Evolutionary conservation across 2,797 vertebrate genomes (phyloP), one percentile per base, ranked within the genome.

Genomic region (Crocodylus rhombifer): DNA sequence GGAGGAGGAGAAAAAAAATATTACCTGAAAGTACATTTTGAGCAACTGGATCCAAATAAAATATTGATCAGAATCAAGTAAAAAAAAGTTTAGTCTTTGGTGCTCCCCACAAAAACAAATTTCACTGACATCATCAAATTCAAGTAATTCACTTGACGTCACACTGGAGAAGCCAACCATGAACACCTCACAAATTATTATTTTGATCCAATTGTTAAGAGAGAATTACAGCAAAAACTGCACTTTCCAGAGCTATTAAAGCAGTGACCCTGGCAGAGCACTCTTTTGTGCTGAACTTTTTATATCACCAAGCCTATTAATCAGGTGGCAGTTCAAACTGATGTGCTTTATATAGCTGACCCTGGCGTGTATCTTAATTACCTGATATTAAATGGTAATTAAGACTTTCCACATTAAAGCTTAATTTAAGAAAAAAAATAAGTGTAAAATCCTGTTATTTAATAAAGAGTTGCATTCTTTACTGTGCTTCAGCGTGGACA

Each of bases 301-400:
- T 91, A 86, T 97, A 96, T 94, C 96, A 97, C 95, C 85, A 97
- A 96, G 94, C 95, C 94, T 96, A 97, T 98, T 98, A 98, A 97
- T 98, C 97, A 98, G 97, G 95, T 96, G 88, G 94, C 89, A 96
- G 97, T 96, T 94, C 80, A 97, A 96, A 97, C 96, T 80, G 91
- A 95, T 94, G 93, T 16, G 76, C 94, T 93, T 95, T 96, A 96
- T 88, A 95, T 94, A 97, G 95, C 90, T 95, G 96, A 96, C 94
- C 94, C 91, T 79, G 84, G 97, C 93, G 89, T 95, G 91, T 93
- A 88, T 86, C 97, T 96, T 97, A 97, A 98, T 98, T 98, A 98
- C 97, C 96, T 94, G 94, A 87, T 95, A 98, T 98, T 98, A 98
- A 98, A 98, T 94, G 97, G 96, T 98, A 98, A 99, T 99, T 98